Evolutionary conservation across 2,888 invertebrate species (phyloP).

Genomic region (Trileptium ribeirensis): DNA sequence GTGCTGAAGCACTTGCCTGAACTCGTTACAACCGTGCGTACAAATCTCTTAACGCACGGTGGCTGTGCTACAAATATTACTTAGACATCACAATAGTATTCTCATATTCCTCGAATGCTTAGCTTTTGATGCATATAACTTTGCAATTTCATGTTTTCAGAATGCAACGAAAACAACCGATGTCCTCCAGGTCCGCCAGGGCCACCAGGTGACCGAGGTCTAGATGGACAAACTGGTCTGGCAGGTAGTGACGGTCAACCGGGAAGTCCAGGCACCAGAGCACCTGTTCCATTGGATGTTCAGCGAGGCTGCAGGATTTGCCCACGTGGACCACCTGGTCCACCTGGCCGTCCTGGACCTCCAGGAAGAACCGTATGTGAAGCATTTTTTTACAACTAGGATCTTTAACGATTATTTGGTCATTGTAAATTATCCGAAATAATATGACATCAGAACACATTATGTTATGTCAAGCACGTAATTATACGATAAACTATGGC

Average conservation of each 20-base stretch:
- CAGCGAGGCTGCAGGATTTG: not conserved
- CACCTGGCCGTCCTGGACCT: not conserved
- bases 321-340: not conserved
- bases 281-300: not conserved
- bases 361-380: not conserved
- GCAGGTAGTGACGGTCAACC: slow-evolving; percentile 46
- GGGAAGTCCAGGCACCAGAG: slow-evolving; percentile 19
- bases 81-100: no score
- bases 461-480: not conserved
- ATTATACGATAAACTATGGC: no score
- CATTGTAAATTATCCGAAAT: no score
- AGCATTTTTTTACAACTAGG: not conserved
- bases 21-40: no score
- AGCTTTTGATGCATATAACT: no score
- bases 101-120: no score
- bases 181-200: slow-evolving; percentile 16
- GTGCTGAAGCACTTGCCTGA: no score
- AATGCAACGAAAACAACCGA: slow-evolving; percentile 15
- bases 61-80: no score
- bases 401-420: no score
- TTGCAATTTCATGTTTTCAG: slow-evolving; percentile 36
- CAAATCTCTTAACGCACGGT: no score
- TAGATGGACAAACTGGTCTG: slow-evolving; percentile 40
- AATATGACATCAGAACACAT: no score
- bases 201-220: slow-evolving; percentile 13